These are phyloP conservation scores for Tangara arthus DNA, from an alignment of 2,797 vertebrate genomes.

Conservation along the genomic window DNA sequence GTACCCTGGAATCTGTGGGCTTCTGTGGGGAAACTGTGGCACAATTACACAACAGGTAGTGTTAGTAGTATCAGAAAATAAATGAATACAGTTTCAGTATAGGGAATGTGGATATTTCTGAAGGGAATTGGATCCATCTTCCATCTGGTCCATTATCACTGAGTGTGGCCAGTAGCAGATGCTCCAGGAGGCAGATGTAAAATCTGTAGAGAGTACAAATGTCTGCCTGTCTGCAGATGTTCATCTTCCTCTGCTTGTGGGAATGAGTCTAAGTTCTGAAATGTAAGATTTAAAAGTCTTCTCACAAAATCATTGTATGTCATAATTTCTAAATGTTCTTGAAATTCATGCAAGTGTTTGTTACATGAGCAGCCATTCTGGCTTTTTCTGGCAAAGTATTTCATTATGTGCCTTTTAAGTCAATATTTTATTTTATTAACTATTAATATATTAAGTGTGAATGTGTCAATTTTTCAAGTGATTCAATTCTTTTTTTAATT, in stretches of 20 bases:
- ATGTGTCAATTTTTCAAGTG: neutral
- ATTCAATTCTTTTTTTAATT: neutral
- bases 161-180: neutral
- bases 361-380: neutral
- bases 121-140: neutral
- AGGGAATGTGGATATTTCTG: neutral
- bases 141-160: neutral
- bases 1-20: neutral
- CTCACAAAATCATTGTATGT: neutral
- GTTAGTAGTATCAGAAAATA: neutral
- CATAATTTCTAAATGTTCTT: neutral
- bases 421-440: neutral
- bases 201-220: neutral
- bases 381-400: neutral
- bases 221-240: neutral
- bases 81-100: neutral
- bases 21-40: neutral
- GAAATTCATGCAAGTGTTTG: neutral
- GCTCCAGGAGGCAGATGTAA: conserved; percentile 8
- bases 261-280: neutral
- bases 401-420: neutral
- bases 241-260: neutral
- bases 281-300: neutral
- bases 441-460: neutral
- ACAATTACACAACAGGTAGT: neutral